phyloP scores from a whole-genome alignment of 2,888 invertebrate species.

The Plebejus melissa region DNA sequence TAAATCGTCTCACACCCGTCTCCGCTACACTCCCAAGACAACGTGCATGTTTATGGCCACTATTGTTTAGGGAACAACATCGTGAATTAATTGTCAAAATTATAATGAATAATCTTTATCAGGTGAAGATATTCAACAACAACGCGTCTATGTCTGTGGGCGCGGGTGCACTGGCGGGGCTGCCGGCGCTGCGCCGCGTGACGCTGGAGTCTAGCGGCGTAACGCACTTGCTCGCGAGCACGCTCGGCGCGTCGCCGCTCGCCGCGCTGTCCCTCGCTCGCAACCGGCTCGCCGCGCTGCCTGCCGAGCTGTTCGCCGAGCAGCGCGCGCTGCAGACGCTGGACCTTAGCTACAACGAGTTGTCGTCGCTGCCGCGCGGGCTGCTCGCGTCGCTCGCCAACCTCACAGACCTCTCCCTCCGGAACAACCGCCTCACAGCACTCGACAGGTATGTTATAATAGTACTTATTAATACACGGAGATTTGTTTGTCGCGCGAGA shows the following conservation, averaged over 20 bases:
- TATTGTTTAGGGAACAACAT: too few relatives aligned
- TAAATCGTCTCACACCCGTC: too few relatives aligned
- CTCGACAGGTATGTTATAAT: neutral
- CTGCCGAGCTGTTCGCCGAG: neutral
- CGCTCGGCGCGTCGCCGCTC: neutral
- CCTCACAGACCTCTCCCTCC: neutral
- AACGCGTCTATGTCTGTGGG: neutral
- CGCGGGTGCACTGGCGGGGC: neutral
- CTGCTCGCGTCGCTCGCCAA: neutral
- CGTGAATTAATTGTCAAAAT: too few relatives aligned
- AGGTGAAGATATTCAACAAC: constrained; percentile 18
- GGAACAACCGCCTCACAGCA: neutral
- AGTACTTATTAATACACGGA: too few relatives aligned
- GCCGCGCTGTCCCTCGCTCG: neutral
- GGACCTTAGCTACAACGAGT: neutral
- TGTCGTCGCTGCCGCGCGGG: neutral
- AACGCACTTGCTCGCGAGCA: neutral
- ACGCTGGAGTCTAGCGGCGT: constrained; percentile 10
- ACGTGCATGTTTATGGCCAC: too few relatives aligned
- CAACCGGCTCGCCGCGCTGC: neutral
- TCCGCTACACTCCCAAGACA: too few relatives aligned
- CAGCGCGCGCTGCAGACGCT: neutral
- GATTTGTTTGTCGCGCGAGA: too few relatives aligned
- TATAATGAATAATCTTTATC: neutral
- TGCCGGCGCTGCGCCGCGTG: neutral